phyloP scores from a whole-genome alignment of 2,797 vertebrate genomes.

The Rhinatrema bivittatum region DNA sequence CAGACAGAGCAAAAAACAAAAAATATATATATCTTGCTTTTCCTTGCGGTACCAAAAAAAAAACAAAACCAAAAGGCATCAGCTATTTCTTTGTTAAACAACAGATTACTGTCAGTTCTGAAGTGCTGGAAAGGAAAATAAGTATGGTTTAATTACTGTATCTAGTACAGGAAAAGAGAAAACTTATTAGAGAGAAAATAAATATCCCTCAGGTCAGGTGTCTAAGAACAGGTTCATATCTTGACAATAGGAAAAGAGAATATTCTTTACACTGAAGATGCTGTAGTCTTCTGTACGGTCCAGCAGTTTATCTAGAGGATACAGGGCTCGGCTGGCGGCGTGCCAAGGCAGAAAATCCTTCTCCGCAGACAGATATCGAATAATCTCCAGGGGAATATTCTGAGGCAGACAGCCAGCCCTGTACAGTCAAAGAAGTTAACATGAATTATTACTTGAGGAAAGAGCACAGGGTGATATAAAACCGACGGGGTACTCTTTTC shows the following conservation, averaged over 20 bases:
- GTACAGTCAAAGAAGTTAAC: conserved; percentile 33
- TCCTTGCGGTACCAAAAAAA: too few relatives aligned
- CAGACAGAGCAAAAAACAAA: too few relatives aligned
- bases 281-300: conserved; percentile 92
- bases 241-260: conserved; percentile 17
- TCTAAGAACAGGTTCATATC: too few relatives aligned
- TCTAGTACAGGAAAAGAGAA: conserved; percentile 8
- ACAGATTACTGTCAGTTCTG: too few relatives aligned
- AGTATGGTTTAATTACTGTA: conserved; percentile 11
- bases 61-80: too few relatives aligned
- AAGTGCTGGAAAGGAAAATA: conserved; percentile 20
- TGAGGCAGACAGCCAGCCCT: conserved; percentile 95
- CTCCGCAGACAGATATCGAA: conserved; percentile 86
- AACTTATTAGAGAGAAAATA: conserved; percentile 21
- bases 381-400: conserved; percentile 85
- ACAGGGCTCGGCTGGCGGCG: conserved; percentile 84
- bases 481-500: conserved; percentile 11
- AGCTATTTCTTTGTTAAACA: too few relatives aligned
- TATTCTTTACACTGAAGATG: conserved; percentile 82
- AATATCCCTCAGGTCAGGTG: conserved; percentile 14
- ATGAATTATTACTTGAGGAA: conserved; percentile 37
- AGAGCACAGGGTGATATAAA: conserved; percentile 19
- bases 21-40: too few relatives aligned
- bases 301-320: conserved; percentile 93
- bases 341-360: conserved; percentile 95